Base-by-base conservation (phyloP, 2,113 vertebrate species). In the Dendrocopos noguchii region DNA sequence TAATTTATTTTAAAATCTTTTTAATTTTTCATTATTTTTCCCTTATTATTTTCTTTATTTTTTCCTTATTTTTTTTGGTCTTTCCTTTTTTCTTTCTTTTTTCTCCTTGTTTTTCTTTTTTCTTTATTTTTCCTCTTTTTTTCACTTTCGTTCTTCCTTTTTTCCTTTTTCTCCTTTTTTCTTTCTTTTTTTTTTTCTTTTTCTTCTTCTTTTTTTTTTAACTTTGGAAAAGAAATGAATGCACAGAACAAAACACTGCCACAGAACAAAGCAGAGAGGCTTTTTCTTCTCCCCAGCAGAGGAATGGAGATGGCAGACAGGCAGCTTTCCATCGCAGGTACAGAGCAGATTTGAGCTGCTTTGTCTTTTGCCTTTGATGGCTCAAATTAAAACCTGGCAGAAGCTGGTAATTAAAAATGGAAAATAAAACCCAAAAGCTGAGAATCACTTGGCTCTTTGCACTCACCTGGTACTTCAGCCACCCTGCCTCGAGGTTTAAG, bases 311-410 rank as follows among this genome's bases (percentile, higher is more conserved):
- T 91, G 84, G 95, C 91, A 94, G 84, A n/a, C 76, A 77, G 83
- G 19, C 29, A 33, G 65, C 21, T 31, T 50, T 74, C 87, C 67
- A 20, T 39, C 0, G 4, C 89, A 78, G 87, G 33, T 75, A 80
- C 8, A 6, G 18, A 9, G 80, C 86, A 42, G 84, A 65, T 50
- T 17, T 4, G 5, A 5, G 0, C 39, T 27, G 27, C 72, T 86
- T 64, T 66, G 31, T 65, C 66, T 76, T 34, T 31, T 28, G 73
- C 25, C 93, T 96, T 96, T 96, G 94, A 95, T 85, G 85, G 87
- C 71, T 93, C 86, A 22, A 91, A 95, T 93, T 78, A 94, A 93
- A 95, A 94, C 3, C 33, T 31, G 55, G 65, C 1, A 1, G 61
- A 90, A 95, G 73, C 61, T 1, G 2, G 76, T 79, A 91, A 96